Conservation (phyloP, 1,140 invertebrate species). For the Scylla paramamosain region DNA sequence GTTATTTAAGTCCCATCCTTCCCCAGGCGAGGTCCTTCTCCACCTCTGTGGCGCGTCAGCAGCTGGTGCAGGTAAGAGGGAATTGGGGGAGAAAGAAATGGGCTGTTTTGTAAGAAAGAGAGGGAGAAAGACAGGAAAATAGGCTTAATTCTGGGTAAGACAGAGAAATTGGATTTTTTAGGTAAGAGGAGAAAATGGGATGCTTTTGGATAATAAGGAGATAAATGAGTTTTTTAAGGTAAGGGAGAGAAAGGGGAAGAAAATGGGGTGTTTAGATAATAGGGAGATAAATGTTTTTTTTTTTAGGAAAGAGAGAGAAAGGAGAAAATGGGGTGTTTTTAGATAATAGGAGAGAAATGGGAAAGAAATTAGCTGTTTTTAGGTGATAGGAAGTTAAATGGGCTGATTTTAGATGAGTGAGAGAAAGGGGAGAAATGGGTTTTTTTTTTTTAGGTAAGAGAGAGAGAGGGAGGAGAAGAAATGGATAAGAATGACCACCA, state of each 20-base stretch:
- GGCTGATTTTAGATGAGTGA: neutral
- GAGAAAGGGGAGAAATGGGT: neutral
- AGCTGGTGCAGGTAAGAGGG: slow-evolving; percentile 59
- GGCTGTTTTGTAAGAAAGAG: neutral
- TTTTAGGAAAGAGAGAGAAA: neutral
- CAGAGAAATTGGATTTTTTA: no score
- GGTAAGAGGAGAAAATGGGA: no score
- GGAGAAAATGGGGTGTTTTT: neutral
- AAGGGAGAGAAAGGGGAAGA: no score
- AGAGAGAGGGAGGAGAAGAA: no score
- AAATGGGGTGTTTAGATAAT: no score
- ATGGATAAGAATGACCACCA: no score
- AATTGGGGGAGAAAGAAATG: no score
- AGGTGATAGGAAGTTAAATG: neutral
- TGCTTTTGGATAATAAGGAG: no score
- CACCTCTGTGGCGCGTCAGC: slow-evolving; percentile 56
- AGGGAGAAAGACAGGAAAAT: no score
- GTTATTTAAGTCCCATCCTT: neutral
- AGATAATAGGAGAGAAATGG: neutral
- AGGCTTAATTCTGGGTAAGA: no score
- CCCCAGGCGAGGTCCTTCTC: slow-evolving; percentile 72
- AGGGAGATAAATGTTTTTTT: neutral
- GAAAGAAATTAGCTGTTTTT: neutral
- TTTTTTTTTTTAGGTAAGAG: neutral
- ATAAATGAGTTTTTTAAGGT: no score